Percentiles rank a stretch among this genome's conserved stretches.
phyloP scores from a whole-genome alignment of 1,140 invertebrate species.

The Penaeus chinensis region DNA sequence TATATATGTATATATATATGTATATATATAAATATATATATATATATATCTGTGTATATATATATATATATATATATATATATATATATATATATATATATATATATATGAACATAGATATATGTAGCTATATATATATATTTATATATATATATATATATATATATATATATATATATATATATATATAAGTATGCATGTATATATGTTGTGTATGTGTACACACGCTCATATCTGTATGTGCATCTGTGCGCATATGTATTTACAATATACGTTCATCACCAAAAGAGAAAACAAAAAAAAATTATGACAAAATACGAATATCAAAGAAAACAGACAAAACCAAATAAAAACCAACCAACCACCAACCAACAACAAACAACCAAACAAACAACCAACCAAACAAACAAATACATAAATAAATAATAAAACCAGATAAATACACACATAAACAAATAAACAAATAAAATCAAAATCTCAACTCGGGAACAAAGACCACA shows the following conservation, averaged over 20 bases:
- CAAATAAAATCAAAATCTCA: too few relatives aligned
- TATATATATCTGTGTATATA: constrained; percentile 18
- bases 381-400: too few relatives aligned
- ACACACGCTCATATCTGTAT: constrained; percentile 10
- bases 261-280: not conserved
- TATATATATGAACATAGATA: not conserved
- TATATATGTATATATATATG: constrained; percentile 3
- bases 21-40: not conserved
- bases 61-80: constrained; percentile 33
- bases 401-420: too few relatives aligned
- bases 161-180: too few relatives aligned
- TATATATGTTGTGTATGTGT: not conserved
- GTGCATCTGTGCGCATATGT: constrained; percentile 26
- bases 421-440: too few relatives aligned
- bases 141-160: constrained; percentile 28
- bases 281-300: not conserved
- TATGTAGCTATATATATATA: constrained; percentile 4
- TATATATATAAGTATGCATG: not conserved
- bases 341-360: too few relatives aligned
- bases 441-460: too few relatives aligned
- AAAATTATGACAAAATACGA: too few relatives aligned
- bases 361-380: too few relatives aligned
- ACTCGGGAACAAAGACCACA: too few relatives aligned
- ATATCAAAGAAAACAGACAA: too few relatives aligned
- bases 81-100: not conserved